Conservation (phyloP, 1,140 invertebrate genomes). For the Zaprionus nigranus region DNA sequence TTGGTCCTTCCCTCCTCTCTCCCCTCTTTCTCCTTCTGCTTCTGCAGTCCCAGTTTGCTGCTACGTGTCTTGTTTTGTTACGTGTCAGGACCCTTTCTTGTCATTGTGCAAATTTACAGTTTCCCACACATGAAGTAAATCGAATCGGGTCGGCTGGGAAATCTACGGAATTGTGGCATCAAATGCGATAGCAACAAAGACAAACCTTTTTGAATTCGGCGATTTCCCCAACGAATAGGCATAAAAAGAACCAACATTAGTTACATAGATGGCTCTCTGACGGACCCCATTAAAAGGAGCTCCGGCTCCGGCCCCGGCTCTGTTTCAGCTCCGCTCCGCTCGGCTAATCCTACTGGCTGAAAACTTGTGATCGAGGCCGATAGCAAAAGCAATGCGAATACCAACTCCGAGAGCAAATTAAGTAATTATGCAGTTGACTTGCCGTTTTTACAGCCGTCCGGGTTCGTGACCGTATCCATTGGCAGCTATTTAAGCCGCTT, state of each 20-base stretch:
- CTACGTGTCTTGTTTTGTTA: slow-evolving; percentile 62
- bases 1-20: not conserved
- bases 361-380: slow-evolving; percentile 41
- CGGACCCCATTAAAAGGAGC: not conserved
- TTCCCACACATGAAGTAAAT: slow-evolving; percentile 30
- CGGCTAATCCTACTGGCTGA: not conserved
- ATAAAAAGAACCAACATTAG: not conserved
- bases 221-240: slow-evolving; percentile 31
- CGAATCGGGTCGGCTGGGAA: slow-evolving; percentile 47
- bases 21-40: not conserved
- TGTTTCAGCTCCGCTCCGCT: not conserved
- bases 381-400: slow-evolving; percentile 35
- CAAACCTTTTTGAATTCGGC: slow-evolving; percentile 67
- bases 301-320: not conserved
- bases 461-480: slow-evolving; percentile 26
- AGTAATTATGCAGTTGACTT: slow-evolving; percentile 83
- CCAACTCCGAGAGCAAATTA: slow-evolving; percentile 61
- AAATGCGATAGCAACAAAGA: slow-evolving; percentile 73
- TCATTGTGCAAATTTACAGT: slow-evolving; percentile 78
- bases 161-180: slow-evolving; percentile 69
- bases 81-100: slow-evolving; percentile 69
- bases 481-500: slow-evolving; percentile 59
- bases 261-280: not conserved
- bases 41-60: slow-evolving; percentile 41
- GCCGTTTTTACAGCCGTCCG: slow-evolving; percentile 52